Conservation (phyloP, 2,113 vertebrate genomes). For the Sceloporus undulatus region DNA sequence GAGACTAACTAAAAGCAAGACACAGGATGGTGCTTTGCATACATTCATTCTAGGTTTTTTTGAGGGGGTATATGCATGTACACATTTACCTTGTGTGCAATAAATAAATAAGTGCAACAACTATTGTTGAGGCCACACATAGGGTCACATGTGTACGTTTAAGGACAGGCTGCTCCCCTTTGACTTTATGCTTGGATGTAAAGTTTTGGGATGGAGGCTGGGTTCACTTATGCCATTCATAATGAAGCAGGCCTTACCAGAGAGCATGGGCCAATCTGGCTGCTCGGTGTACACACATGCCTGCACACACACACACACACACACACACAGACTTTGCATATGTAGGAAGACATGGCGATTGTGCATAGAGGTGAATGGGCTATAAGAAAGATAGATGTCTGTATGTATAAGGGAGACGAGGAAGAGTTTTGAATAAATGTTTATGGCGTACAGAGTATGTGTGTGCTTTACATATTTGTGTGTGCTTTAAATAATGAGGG, state of each 20-base stretch:
- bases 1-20: too few relatives aligned
- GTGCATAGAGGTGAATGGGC: background rate
- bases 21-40: background rate
- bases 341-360: background rate
- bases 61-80: background rate
- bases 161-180: background rate
- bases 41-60: background rate
- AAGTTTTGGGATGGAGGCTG: background rate
- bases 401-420: background rate
- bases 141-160: background rate
- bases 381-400: background rate
- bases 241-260: too few relatives aligned
- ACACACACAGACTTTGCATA: background rate
- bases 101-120: too few relatives aligned
- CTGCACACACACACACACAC: background rate
- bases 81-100: background rate
- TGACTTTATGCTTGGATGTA: background rate
- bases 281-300: background rate
- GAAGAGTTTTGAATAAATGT: background rate
- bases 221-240: background rate
- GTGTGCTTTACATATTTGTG: background rate
- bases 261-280: background rate
- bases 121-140: too few relatives aligned
- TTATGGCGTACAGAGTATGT: background rate
- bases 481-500: background rate